Conservation (phyloP, 2,888 invertebrate species). For the Anoplius nigerrimus region DNA sequence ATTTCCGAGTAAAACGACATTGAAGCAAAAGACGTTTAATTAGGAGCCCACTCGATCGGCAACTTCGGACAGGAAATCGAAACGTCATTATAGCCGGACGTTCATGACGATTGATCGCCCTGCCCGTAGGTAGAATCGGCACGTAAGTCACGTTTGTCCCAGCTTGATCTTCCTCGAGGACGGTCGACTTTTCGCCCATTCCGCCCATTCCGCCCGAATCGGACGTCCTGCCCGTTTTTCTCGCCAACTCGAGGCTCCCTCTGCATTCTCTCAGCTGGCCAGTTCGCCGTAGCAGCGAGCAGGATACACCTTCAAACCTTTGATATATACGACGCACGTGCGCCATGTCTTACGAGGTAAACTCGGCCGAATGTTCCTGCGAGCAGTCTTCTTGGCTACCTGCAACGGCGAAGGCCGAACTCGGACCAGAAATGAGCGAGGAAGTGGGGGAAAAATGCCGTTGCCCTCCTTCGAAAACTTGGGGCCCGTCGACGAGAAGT, state of each 20-base stretch:
- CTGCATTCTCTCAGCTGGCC: not conserved
- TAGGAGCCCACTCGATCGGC: not conserved
- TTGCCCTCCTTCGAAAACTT: not conserved
- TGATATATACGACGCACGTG: slow-evolving; percentile 33
- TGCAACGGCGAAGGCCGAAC: not conserved
- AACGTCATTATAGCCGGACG: not conserved
- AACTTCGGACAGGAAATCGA: not conserved
- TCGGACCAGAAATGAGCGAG: not conserved
- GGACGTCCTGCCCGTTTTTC: not conserved
- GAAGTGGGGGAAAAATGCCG: not conserved
- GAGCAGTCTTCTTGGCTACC: too few relatives aligned
- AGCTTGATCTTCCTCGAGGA: not conserved
- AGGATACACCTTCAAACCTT: not conserved
- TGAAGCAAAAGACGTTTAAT: not conserved
- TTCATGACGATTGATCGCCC: not conserved
- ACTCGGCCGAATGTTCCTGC: not conserved
- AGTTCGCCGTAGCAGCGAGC: not conserved
- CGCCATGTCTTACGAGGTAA: not conserved
- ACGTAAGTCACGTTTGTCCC: slow-evolving; percentile 11
- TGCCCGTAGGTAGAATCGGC: not conserved
- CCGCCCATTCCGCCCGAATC: not conserved
- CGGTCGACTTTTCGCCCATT: not conserved
- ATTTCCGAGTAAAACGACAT: not conserved
- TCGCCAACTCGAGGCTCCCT: not conserved
- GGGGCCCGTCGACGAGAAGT: not conserved